Evolutionary conservation across 2,113 vertebrate species (phyloP).

Genomic region (Muscicapa adusta): DNA sequence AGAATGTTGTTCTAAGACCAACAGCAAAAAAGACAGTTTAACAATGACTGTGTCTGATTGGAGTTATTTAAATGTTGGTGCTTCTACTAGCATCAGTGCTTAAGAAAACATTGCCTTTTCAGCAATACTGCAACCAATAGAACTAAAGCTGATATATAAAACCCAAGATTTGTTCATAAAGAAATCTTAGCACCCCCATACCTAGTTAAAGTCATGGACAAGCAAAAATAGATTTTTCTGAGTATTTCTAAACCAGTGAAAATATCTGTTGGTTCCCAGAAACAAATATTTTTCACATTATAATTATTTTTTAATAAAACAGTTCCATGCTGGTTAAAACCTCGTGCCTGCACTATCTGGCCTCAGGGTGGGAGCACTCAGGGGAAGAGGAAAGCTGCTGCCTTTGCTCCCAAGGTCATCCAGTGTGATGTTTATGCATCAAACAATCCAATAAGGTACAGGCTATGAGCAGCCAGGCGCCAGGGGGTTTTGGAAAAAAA

Average conservation of each 20-base stretch:
- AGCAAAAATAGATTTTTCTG: not conserved
- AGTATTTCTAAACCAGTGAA: not conserved
- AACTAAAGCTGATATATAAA: not conserved
- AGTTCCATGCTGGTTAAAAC: not conserved
- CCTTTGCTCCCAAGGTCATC: not conserved
- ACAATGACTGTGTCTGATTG: not conserved
- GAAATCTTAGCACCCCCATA: not conserved
- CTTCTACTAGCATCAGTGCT: not conserved
- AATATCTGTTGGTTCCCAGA: not conserved
- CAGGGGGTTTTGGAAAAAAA: fast-evolving
- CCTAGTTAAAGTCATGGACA: not conserved
- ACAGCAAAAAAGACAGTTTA: not conserved
- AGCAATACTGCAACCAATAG: not conserved
- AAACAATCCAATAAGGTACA: not conserved
- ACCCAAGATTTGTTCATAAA: not conserved
- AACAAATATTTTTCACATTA: not conserved
- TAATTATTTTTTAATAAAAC: too few species aligned
- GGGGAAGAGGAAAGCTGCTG: not conserved
- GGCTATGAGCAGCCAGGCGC: not conserved
- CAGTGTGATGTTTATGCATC: fast-evolving
- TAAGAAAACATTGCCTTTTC: not conserved
- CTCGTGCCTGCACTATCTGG: not conserved
- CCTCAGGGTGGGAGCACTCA: not conserved
- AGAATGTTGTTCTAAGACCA: not conserved
- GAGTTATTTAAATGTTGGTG: not conserved